Evolutionary conservation across 2,888 invertebrate genomes (phyloP).

Genomic region (Aromia moschata): DNA sequence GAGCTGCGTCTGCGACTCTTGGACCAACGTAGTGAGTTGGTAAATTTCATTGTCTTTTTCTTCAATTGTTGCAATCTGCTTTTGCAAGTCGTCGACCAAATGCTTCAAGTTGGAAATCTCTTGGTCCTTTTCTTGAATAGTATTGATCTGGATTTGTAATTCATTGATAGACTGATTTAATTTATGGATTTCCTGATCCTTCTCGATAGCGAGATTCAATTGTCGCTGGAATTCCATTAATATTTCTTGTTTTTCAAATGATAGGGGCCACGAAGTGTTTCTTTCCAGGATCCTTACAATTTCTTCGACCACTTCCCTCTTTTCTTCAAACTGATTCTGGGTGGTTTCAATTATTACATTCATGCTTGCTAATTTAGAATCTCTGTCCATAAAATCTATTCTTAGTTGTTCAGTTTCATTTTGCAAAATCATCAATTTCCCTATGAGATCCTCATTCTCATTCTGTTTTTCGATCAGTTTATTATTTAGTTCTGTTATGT

Average conservation of each 20-base stretch:
- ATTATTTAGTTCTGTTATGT: slow-evolving; percentile 52
- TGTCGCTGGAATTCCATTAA: slow-evolving; percentile 46
- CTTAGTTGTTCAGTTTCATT: slow-evolving; percentile 41
- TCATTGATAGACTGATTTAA: slow-evolving; percentile 23
- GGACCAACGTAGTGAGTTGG: slow-evolving; percentile 18
- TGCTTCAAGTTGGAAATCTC: slow-evolving; percentile 28
- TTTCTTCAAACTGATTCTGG: slow-evolving; percentile 50
- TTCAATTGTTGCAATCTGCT: slow-evolving; percentile 6
- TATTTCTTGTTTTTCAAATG: slow-evolving; percentile 46
- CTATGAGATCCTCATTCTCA: slow-evolving; percentile 44
- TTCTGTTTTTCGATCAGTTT: slow-evolving; percentile 50
- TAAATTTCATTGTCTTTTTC: slow-evolving; percentile 33
- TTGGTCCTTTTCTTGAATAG: slow-evolving; percentile 28
- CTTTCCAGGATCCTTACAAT: slow-evolving; percentile 47
- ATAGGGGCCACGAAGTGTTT: slow-evolving; percentile 41
- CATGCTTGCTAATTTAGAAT: slow-evolving; percentile 42
- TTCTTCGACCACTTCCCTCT: slow-evolving; percentile 49
- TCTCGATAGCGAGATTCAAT: slow-evolving; percentile 27
- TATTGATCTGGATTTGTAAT: slow-evolving; percentile 18
- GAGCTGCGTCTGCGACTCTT: slow-evolving; percentile 18
- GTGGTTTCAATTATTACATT: slow-evolving; percentile 48
- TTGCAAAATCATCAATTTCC: slow-evolving; percentile 39
- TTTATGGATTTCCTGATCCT: slow-evolving; percentile 26
- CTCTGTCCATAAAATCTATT: slow-evolving; percentile 42
- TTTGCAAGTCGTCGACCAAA: slow-evolving; percentile 19